Evolutionary conservation across 2,888 invertebrate genomes (phyloP).

Genomic region (Heliconius aoede): DNA sequence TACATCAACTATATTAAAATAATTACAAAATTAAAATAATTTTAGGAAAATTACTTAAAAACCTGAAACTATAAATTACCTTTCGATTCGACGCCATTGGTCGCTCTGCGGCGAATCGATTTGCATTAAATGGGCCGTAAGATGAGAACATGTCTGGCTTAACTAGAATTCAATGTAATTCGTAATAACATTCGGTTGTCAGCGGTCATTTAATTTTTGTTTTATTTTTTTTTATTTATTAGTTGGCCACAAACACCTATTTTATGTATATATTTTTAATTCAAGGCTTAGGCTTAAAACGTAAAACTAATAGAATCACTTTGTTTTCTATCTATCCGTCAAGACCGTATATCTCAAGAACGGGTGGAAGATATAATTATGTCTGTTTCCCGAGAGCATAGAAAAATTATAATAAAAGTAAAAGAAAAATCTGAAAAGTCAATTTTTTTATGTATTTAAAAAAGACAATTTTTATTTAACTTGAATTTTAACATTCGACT

Average conservation of each 20-base stretch:
- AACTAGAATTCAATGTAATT: slow-evolving; percentile 65
- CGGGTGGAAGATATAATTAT: too few species aligned
- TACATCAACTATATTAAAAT: neutral
- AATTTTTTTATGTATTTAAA: too few species aligned
- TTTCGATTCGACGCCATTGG: slow-evolving; percentile 58
- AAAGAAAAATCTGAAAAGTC: too few species aligned
- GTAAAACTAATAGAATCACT: too few species aligned
- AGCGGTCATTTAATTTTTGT: slow-evolving; percentile 47
- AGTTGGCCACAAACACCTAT: neutral
- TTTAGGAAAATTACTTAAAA: slow-evolving; percentile 70
- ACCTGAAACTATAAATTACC: slow-evolving; percentile 76
- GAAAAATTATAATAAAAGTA: too few species aligned
- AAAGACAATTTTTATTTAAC: too few species aligned
- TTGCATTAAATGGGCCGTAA: slow-evolving; percentile 80
- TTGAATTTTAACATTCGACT: too few species aligned
- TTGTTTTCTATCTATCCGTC: too few species aligned
- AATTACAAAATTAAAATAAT: slow-evolving; percentile 19
- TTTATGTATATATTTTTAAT: too few species aligned
- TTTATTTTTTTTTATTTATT: slow-evolving; percentile 19
- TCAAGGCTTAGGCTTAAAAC: neutral
- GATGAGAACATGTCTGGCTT: slow-evolving; percentile 72
- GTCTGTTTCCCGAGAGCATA: too few species aligned
- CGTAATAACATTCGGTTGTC: slow-evolving; percentile 55
- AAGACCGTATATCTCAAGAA: too few species aligned
- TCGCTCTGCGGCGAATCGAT: slow-evolving; percentile 75